phyloP scores from a whole-genome alignment of 2,888 invertebrate species.

The Xylota segnis region DNA sequence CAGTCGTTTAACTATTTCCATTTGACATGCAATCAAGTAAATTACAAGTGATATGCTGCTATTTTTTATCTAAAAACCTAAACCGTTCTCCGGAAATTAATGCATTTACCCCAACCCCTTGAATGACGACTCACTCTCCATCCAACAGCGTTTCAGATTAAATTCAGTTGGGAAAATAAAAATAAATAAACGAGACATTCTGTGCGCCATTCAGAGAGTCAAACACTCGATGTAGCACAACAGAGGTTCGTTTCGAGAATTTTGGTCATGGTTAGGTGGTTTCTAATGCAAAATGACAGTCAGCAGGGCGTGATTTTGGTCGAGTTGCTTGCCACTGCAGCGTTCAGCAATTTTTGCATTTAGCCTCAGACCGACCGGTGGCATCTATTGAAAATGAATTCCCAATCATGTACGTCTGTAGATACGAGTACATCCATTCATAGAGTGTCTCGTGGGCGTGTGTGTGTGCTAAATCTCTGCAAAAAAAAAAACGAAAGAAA shows the following conservation, averaged over 20 bases:
- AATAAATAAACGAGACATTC: background rate
- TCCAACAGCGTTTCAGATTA: slow-evolving; percentile 2
- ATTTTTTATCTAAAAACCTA: background rate
- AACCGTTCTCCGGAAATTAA: slow-evolving; percentile 37
- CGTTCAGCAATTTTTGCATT: slow-evolving; percentile 35
- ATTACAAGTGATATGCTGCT: slow-evolving; percentile 6
- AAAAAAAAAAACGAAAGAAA: background rate
- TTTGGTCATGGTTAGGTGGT: slow-evolving; percentile 50
- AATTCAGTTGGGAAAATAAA: slow-evolving; percentile 10
- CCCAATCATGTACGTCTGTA: slow-evolving; percentile 33
- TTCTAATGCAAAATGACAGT: slow-evolving; percentile 50
- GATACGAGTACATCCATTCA: too few relatives aligned
- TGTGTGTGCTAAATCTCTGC: background rate
- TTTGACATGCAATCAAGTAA: slow-evolving; percentile 15
- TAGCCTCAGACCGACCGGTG: background rate
- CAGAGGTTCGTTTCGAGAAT: slow-evolving; percentile 32
- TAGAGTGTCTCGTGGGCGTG: background rate
- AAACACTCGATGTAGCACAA: slow-evolving; percentile 42
- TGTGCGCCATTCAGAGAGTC: slow-evolving; percentile 36
- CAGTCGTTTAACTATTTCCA: background rate
- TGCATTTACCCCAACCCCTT: slow-evolving; percentile 15
- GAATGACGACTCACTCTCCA: background rate
- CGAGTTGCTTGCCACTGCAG: slow-evolving; percentile 18
- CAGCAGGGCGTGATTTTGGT: slow-evolving; percentile 33
- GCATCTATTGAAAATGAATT: slow-evolving; percentile 50